Evolutionary conservation across 2,113 vertebrate genomes (phyloP).

Genomic region (Tragelaphus strepsiceros): DNA sequence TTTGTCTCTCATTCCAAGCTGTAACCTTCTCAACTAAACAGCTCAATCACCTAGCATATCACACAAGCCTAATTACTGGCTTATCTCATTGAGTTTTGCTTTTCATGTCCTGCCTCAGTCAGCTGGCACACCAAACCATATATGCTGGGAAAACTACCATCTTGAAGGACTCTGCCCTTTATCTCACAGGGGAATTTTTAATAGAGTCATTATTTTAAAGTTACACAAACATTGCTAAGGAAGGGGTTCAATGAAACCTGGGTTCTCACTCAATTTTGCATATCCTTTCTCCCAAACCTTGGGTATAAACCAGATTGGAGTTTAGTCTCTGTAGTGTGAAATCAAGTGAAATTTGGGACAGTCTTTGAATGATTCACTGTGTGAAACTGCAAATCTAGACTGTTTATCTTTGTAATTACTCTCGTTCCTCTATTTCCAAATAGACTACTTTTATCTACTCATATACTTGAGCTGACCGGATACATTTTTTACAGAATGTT

Average conservation of each 20-base stretch:
- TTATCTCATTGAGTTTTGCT: slow-evolving; percentile 11
- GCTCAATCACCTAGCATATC: neutral
- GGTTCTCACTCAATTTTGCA: slow-evolving; percentile 8
- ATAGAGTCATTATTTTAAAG: neutral
- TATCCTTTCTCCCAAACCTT: neutral
- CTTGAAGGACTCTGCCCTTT: neutral
- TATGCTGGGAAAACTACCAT: slow-evolving; percentile 30
- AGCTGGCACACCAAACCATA: neutral
- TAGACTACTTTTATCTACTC: neutral
- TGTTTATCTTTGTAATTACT: neutral
- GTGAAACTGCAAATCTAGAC: neutral
- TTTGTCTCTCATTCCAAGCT: neutral
- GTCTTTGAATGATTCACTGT: neutral
- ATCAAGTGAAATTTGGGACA: neutral
- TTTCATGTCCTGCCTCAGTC: slow-evolving; percentile 2
- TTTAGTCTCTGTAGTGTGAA: neutral
- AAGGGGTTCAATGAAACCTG: neutral
- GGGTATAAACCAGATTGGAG: neutral
- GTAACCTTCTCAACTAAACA: slow-evolving; percentile 41
- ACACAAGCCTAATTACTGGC: neutral
- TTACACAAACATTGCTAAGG: slow-evolving; percentile 24
- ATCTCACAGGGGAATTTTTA: neutral
- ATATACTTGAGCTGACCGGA: neutral
- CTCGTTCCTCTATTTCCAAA: neutral
- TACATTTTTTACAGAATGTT: neutral